A percentile compares a stretch with the other conserved stretches of the same genome.
Evolutionary conservation across 1,140 invertebrate genomes (phyloP).

Genomic region (Drosophila seguyi): DNA sequence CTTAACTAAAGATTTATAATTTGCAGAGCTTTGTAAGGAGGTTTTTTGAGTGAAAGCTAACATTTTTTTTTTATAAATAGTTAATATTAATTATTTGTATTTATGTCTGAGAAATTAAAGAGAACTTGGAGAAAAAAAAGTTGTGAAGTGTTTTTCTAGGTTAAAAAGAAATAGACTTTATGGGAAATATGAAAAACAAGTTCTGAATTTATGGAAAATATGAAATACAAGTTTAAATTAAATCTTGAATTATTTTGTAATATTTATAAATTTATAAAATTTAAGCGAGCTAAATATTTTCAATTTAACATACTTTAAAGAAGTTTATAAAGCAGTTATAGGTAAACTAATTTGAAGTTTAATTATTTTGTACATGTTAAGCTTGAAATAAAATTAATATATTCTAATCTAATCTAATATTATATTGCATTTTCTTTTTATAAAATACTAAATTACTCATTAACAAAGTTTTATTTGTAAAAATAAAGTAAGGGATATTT

Average conservation of each 20-base stretch:
- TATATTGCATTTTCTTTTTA: too few species aligned
- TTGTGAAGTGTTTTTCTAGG: not conserved
- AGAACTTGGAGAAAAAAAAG: not conserved
- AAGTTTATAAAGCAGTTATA: too few species aligned
- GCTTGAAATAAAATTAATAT: too few species aligned
- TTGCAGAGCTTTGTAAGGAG: constrained; percentile 49
- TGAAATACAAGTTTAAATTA: too few species aligned
- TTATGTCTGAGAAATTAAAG: not conserved
- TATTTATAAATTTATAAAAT: not conserved
- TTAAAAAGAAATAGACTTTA: not conserved
- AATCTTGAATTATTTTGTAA: not conserved
- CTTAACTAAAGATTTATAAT: constrained; percentile 81
- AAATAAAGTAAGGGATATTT: too few species aligned
- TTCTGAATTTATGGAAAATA: not conserved
- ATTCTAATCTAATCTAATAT: too few species aligned
- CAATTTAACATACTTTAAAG: too few species aligned
- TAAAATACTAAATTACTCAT: too few species aligned
- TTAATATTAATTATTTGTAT: not conserved
- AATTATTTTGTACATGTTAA: too few species aligned
- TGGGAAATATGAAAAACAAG: not conserved
- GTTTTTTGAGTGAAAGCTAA: constrained; percentile 60
- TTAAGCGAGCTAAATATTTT: too few species aligned
- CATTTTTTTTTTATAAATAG: constrained; percentile 21
- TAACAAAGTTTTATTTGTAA: too few species aligned
- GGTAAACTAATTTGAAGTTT: too few species aligned